Base-by-base conservation (phyloP, 1,140 invertebrate genomes). In the Grapholita molesta region DNA sequence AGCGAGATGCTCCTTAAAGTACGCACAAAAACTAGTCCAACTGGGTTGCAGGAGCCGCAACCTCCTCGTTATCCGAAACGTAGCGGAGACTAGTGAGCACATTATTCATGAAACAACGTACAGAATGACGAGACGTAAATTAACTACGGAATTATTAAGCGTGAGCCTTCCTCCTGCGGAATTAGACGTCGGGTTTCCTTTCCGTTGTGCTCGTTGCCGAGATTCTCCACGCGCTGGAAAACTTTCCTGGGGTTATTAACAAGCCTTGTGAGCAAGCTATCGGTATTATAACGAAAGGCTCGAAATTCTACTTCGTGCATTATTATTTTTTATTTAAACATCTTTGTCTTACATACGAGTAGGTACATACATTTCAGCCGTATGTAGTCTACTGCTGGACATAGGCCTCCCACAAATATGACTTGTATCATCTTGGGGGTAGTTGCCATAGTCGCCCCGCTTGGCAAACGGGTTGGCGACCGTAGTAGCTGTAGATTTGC, bases 71-170 rank as follows among this genome's bases (percentile, higher is more conserved):
- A 61, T 25, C 55, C 55, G 55, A 28, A 61, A 61, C 55, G 53
- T 11, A 28, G 53, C 25, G 25, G 28, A 61, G 55, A 30, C 55
- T 61, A 61, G 55, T 61, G 53, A 32, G 55, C 55, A 61, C 55
- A 61, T 61, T 61, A 61, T 61, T 61, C 55, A 61, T 61, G 55
- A 61, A 61, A 61, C 28, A 61, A 61, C 55, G 55, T 61, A 61
- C 55, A 61, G 55, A 61, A 30, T 61, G 55, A 61, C 55, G 55
- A 61, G 55, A 61, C 55, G 55, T 61, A 61, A 61, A 61, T 61
- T 61, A 61, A 61, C 55, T 61, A 61, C 55, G 55, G 55, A 61
- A 61, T 61, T 61, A 61, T 61, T 61, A 61, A 61, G 55, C 55
- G 55, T 15, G 55, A 61, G 55, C 55, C 55, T 61, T 15, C 55